Percentiles rank a stretch among this genome's conserved stretches.
phyloP scores from a whole-genome alignment of 2,888 invertebrate genomes.

The Heteromyza rotundicornis region DNA sequence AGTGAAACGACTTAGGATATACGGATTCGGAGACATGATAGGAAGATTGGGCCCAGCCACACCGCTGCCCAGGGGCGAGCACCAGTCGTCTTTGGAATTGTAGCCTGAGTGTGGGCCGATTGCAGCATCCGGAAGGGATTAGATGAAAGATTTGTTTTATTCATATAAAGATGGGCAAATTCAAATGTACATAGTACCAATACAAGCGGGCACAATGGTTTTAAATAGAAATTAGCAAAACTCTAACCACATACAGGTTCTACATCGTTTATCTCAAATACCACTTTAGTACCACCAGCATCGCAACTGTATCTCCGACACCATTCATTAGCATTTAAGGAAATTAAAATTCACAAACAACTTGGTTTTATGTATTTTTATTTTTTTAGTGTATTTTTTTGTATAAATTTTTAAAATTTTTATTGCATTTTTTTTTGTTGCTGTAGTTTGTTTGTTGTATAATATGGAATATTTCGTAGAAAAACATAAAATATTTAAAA shows the following conservation, averaged over 20 bases:
- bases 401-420: conserved; percentile 19
- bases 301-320: too few species aligned
- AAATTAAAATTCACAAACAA: conserved; percentile 6
- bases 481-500: conserved; percentile 18
- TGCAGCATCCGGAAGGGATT: conserved; percentile 10
- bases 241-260: too few species aligned
- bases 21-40: conserved; percentile 59
- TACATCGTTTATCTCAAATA: too few species aligned
- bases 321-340: too few species aligned
- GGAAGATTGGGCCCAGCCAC: conserved; percentile 48
- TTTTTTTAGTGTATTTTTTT: conserved; percentile 27
- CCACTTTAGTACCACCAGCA: too few species aligned
- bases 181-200: too few species aligned
- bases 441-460: too few species aligned
- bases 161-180: too few species aligned
- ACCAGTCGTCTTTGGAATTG: conserved; percentile 60
- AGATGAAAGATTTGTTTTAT: neutral
- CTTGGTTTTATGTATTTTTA: conserved; percentile 22
- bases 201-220: neutral
- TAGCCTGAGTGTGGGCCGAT: conserved; percentile 40
- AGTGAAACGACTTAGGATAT: conserved; percentile 60
- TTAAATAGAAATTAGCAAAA: neutral
- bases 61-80: conserved; percentile 40
- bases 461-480: conserved; percentile 20
- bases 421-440: conserved; percentile 14